phyloP scores from a whole-genome alignment of 2,888 invertebrate species.

The Hanleya hanleyi region DNA sequence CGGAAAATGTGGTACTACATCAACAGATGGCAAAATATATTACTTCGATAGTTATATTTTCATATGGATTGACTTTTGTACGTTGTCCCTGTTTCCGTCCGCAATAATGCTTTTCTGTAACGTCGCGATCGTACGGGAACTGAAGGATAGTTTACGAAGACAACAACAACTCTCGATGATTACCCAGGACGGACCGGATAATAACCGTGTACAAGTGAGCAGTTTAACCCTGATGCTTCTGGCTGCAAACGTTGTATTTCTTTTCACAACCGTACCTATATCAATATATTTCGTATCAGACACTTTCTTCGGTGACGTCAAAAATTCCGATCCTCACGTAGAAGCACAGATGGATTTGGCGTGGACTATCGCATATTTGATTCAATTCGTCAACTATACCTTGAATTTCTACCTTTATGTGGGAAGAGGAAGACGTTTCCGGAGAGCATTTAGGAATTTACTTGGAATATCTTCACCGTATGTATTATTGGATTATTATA shows the following conservation, averaged over 20 bases:
- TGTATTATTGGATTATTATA: too few species aligned
- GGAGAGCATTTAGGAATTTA: not conserved
- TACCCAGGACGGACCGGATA: slow-evolving; percentile 30
- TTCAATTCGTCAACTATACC: slow-evolving; percentile 45
- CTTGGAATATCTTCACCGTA: too few species aligned
- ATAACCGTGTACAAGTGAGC: not conserved
- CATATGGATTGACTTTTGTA: slow-evolving; percentile 43
- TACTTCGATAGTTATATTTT: slow-evolving; percentile 46
- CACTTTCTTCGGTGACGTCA: slow-evolving; percentile 33
- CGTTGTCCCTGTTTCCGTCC: slow-evolving; percentile 40
- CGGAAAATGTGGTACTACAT: slow-evolving; percentile 37
- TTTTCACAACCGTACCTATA: slow-evolving; percentile 43
- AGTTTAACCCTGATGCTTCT: slow-evolving; percentile 47
- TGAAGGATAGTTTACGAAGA: slow-evolving; percentile 8
- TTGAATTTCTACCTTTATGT: slow-evolving; percentile 51
- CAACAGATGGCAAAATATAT: slow-evolving; percentile 12
- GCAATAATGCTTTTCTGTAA: slow-evolving; percentile 43
- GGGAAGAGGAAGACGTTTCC: slow-evolving; percentile 15
- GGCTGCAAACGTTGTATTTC: slow-evolving; percentile 41
- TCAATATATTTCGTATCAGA: slow-evolving; percentile 47
- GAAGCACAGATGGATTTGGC: slow-evolving; percentile 34
- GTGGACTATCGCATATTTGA: slow-evolving; percentile 38
- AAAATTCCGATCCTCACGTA: not conserved
- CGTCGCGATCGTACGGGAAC: slow-evolving; percentile 23
- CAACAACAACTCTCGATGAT: slow-evolving; percentile 12